phyloP scores from a whole-genome alignment of 2,113 vertebrate species.

The Serilophus lunatus region DNA sequence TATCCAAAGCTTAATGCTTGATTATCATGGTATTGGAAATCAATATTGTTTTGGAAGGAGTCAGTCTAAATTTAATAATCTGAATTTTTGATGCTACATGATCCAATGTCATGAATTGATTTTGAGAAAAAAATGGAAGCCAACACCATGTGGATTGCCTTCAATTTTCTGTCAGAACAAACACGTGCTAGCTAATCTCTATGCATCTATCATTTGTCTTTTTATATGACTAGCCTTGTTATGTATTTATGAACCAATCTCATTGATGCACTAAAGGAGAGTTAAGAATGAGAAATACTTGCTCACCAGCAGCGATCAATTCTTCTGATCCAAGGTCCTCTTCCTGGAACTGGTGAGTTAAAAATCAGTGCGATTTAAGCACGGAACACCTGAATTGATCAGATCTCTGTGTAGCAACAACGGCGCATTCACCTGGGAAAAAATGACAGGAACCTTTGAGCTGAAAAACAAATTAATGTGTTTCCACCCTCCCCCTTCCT shows the following conservation, averaged over 20 bases:
- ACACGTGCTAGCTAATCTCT: not conserved
- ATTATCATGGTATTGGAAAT: not conserved
- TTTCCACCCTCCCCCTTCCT: conserved; percentile 20
- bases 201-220: not conserved
- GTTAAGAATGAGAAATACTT: conserved; percentile 39
- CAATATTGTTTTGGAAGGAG: not conserved
- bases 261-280: not conserved
- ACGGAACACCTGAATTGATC: conserved; percentile 16
- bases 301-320: conserved; percentile 52
- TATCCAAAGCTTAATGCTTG: not conserved
- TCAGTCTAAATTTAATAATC: not conserved
- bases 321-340: conserved; percentile 25
- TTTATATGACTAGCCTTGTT: not conserved
- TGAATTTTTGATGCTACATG: not conserved
- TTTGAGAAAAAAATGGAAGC: not conserved
- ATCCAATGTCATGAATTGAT: not conserved
- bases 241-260: not conserved
- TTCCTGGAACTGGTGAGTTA: not conserved
- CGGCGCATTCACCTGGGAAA: conserved; percentile 16
- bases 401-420: conserved; percentile 9
- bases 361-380: conserved; percentile 54
- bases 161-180: not conserved
- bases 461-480: not conserved
- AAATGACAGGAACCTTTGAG: not conserved
- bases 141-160: not conserved